Evolutionary conservation across 2,888 invertebrate species (phyloP).

Genomic region (Tenthredo distinguenda): DNA sequence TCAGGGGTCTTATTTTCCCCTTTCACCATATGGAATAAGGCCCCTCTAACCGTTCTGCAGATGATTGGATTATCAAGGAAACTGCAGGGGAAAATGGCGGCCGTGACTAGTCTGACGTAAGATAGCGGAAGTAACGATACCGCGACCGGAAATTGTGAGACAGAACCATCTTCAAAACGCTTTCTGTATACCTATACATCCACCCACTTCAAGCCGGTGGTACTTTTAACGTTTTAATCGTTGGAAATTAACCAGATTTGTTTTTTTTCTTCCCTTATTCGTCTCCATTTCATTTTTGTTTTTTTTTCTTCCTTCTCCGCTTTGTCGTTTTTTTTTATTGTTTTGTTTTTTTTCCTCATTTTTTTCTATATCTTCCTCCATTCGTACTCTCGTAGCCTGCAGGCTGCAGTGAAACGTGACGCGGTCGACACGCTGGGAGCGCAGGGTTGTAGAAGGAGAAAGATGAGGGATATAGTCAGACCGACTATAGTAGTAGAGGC

Average conservation of each 20-base stretch:
- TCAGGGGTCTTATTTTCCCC: conserved; percentile 37
- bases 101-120: conserved; percentile 34
- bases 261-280: background rate
- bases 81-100: conserved; percentile 57
- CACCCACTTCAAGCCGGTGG: background rate
- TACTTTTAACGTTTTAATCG: conserved; percentile 46
- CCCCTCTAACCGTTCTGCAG: conserved; percentile 38
- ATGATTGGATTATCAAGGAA: conserved; percentile 49
- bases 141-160: conserved; percentile 37
- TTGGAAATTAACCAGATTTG: conserved; percentile 49
- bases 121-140: conserved; percentile 51
- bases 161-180: conserved; percentile 29
- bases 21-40: conserved; percentile 38
- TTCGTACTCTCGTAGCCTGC: background rate
- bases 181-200: background rate
- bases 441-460: background rate
- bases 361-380: background rate
- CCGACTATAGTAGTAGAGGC: conserved; percentile 30
- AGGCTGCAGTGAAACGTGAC: conserved; percentile 39
- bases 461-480: conserved; percentile 37
- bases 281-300: background rate
- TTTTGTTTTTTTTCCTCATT: background rate
- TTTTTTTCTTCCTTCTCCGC: background rate
- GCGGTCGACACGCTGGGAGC: conserved; percentile 12
- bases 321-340: background rate